Base-by-base conservation (phyloP, 2,888 invertebrate species). In the Boloria euphrosyne region DNA sequence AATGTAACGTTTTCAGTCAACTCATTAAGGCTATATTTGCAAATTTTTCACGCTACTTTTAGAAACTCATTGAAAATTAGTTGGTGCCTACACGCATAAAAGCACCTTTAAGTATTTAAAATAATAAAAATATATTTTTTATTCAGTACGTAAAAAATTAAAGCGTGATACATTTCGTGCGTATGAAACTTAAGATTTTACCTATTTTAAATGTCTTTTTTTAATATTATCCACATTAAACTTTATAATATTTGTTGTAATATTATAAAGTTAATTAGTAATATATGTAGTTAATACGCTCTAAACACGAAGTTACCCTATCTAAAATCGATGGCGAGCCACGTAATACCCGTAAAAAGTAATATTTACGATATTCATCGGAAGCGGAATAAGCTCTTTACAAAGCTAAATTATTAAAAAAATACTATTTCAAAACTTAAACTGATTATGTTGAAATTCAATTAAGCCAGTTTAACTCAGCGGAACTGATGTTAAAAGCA, bases 31-130 rank as follows among this genome's bases (percentile, higher is more conserved):
- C 61, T 64, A 55, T 65, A 53, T 52, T 68, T 62, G 18, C 60
- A 62, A 66, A 64, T 62, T 57, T 10, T 69, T 69, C 66, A 65
- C 60, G 68, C 47, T 22, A 68, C 51, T 59, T 68, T 68, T 31
- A 68, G 66, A 60, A 61, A 31, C 62, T 52, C 59, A 65, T 68
- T 71, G 68, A 70, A 66, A 70, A 62, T 65, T 55, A 46, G 17
- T 13, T 16, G 13, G 22, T 47, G 43, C 22, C 27, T 44, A 16
- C 17, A 53, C 16, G 27, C 50, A n/a, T 27, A 61, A 18, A 18
- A 16, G 7, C 31, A 43, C 13, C 63, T 52, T 14, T 51, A 13
- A 13, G 49, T 7, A 65, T 13, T 22, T 7, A 13, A 54, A 27
- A 13, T 4, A 10, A 17, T 43, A 60, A 14, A 66, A 16, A 66